phyloP scores from a whole-genome alignment of 92 coral and sea anemone species.

The Epizoanthus illoricatus region DNA sequence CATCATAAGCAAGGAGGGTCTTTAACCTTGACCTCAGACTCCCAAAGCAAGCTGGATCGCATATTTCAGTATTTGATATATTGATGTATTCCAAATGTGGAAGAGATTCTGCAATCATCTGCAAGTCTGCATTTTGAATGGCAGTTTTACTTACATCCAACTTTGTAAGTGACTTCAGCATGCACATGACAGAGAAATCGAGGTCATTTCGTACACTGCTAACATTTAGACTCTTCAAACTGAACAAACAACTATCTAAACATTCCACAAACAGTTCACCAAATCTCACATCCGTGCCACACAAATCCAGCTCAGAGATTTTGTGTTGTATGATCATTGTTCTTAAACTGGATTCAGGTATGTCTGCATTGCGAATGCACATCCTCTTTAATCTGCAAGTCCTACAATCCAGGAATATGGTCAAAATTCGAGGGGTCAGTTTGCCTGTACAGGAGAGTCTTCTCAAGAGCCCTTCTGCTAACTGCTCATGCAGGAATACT shows the following conservation, averaged over 20 bases:
- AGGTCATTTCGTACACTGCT: slow-evolving; percentile 39
- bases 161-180: slow-evolving; percentile 51
- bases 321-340: slow-evolving; percentile 54
- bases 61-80: slow-evolving; percentile 59
- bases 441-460: slow-evolving; percentile 48
- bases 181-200: slow-evolving; percentile 40
- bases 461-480: slow-evolving; percentile 60
- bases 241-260: slow-evolving; percentile 43
- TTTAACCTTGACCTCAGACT: slow-evolving; percentile 44
- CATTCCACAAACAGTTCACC: slow-evolving; percentile 46
- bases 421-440: slow-evolving; percentile 50
- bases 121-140: slow-evolving; percentile 42
- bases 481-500: slow-evolving; percentile 67
- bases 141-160: slow-evolving; percentile 61
- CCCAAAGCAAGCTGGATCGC: slow-evolving; percentile 59
- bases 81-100: slow-evolving; percentile 52
- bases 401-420: slow-evolving; percentile 53
- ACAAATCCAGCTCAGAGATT: slow-evolving; percentile 60
- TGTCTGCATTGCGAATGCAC: slow-evolving; percentile 46
- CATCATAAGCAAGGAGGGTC: slow-evolving; percentile 64
- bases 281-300: slow-evolving; percentile 47
- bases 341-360: slow-evolving; percentile 47
- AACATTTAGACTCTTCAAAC: slow-evolving; percentile 52
- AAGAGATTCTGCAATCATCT: slow-evolving; percentile 42
- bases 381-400: slow-evolving; percentile 65